Conservation (phyloP, 2,888 invertebrate species). For the Tetheella fluctuosa region DNA sequence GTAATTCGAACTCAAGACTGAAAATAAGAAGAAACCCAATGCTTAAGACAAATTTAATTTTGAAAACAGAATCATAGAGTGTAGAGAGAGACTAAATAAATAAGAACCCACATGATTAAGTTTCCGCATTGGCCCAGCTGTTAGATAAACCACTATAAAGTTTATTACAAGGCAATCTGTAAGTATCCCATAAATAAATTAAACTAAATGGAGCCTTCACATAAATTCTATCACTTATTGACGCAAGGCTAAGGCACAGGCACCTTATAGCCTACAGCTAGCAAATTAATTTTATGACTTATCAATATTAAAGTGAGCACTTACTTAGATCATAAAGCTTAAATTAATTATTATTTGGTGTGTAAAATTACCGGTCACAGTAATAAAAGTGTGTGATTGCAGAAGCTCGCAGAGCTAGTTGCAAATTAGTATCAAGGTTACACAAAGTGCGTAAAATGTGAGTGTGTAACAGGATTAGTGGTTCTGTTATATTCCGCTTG, state of each 20-base stretch:
- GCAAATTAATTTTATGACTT: constrained; percentile 6
- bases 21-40: too few relatives aligned
- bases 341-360: constrained; percentile 12
- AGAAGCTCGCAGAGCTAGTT: neutral
- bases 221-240: neutral
- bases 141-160: constrained; percentile 8
- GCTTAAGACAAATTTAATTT: too few relatives aligned
- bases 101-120: too few relatives aligned
- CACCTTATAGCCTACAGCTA: neutral
- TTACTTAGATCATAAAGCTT: constrained; percentile 1
- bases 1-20: too few relatives aligned
- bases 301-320: neutral
- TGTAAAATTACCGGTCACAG: constrained; percentile 14
- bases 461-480: neutral
- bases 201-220: neutral
- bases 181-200: constrained; percentile 1
- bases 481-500: neutral
- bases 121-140: too few relatives aligned
- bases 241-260: neutral
- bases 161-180: constrained; percentile 6
- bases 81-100: neutral
- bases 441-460: neutral
- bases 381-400: neutral
- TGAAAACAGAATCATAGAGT: too few relatives aligned
- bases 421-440: constrained; percentile 28